Base-by-base conservation (phyloP, 2,888 invertebrate genomes). In the Muscina levida region DNA sequence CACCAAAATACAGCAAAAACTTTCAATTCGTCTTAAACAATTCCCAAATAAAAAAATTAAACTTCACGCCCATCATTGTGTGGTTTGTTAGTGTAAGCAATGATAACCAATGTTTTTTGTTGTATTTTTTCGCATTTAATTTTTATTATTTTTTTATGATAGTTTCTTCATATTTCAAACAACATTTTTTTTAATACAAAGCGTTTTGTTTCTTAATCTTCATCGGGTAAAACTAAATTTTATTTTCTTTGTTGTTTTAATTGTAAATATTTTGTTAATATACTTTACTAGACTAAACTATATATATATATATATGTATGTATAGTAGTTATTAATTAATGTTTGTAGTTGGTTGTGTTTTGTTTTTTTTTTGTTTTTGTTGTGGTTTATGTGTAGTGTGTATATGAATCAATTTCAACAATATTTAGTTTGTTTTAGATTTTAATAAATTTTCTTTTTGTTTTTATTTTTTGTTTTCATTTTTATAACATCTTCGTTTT, bases 401-500 rank as follows among this genome's bases (percentile, higher is more conserved):
- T 62, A 42, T 59, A 62, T 62, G 62, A 19, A 62, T 62, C 42
- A 62, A 62, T 62, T 37, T 62, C 62, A 62, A 62, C 62, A 62
- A 62, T 62, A 19, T 10, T 51, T 17, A 31, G 10, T 10, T 51
- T 46, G n/a, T n/a, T n/a, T n/a, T n/a, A n/a, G n/a, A n/a, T n/a
- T n/a, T n/a, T n/a, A n/a, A n/a, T n/a, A n/a, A n/a, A n/a, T n/a
- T n/a, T n/a, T n/a, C n/a, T n/a, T 66, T 44, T 65, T 15, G 24
- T 4, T 51, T 46, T 31, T 31, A 37, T 31, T 19, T 51, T 39
- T 42, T 44, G 37, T 24, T 2, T 37, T 37, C 37, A 37, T 6
- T 65, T 65, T 65, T 65, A n/a, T 65, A 65, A 65, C 46, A 65
- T 65, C 46, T 65, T n/a, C n/a, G n/a, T n/a, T 42, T 65, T 65